Base-by-base conservation (phyloP, 1,140 invertebrate species). In the Hesperophylax magnus region DNA sequence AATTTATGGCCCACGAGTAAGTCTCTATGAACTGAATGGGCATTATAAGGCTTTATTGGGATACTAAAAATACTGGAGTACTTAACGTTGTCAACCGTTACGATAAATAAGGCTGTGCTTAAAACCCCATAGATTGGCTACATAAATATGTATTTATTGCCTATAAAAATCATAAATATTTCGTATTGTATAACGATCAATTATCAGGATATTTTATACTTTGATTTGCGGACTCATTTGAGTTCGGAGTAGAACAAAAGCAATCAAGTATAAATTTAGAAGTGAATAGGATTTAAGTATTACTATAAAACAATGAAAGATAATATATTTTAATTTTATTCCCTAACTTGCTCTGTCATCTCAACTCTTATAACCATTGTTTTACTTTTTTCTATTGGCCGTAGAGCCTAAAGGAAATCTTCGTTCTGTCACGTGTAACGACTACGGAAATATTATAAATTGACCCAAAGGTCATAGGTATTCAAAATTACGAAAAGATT, bases 21-120 rank as follows among this genome's bases (percentile, higher is more conserved):
- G 27, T 65, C 61, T 31, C 27, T 65, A 65, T 60, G 61, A 31
- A 65, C 20, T 17, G 61, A 65, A 65, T 65, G 24, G 61, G 24
- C 61, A 31, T 65, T 65, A 65, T 24, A 65, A 65, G 61, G 61
- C 61, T 65, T 65, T 65, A 65, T 65, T 65, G 61, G 61, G 61
- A 27, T 65, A 65, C 61, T 65, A 65, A 65, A 65, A 65, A 65
- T 65, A 65, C 61, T 65, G 9, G 8, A 65, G 61, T 65, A 65
- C 61, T 65, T 65, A 65, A 24, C 61, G 61, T 65, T 24, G 61
- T 65, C 61, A 65, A 65, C 61, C 61, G 17, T 24, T 65, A 31
- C 61, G 61, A 65, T 65, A 65, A 65, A 65, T 65, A 65, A 65
- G 17, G 61, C 61, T 31, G 24, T 27, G 27, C 61, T 65, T 24